Evolutionary conservation across 2,113 vertebrate species (phyloP), one percentile per base, ranked within the genome.

Genomic region (Caloenas nicobarica): DNA sequence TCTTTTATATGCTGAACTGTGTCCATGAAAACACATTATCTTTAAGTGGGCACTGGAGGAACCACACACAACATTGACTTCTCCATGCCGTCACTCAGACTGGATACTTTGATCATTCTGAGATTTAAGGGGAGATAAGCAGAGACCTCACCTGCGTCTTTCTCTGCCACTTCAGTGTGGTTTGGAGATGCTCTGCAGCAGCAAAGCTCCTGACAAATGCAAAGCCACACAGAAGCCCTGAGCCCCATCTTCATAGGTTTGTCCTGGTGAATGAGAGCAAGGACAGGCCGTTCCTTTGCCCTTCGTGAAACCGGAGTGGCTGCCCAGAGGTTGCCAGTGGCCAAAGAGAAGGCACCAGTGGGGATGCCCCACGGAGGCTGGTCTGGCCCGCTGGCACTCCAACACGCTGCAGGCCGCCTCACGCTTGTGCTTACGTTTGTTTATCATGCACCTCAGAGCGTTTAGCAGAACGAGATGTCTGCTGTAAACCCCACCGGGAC

Each of bases 41-140:
- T 86, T 94, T 94, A 93, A 96, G 86, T 87, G 85, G 74, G 85
- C 91, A 88, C 91, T 76, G 81, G 85, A 94, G 85, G 64, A 95
- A 74, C 88, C 82, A 86, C 81, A 71, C 68, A 79, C 72, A 70
- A 69, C 85, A 58, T 18, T 74, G 85, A 88, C 84, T 79, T 44
- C 83, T 92, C 81, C 76, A 22, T 42, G 79, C 79, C 85, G 77
- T 56, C 7, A 4, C 85, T 88, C 79, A 71, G 51, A 51, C 38
- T 11, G 21, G 58, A 46, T 54, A 36, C 58, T 81, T 89, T 66
- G 86, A 34, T 62, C 68, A 91, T 68, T 46, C 19, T 38, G 73
- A 88, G 83, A 54, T 80, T 82, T 81, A 85, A 90, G 72, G 69
- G 88, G 64, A 83, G 64, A 94, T 92, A 46, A 84, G 69, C 80